Evolutionary conservation across 2,797 vertebrate genomes (phyloP).

Genomic region (Trachurus trachurus): DNA sequence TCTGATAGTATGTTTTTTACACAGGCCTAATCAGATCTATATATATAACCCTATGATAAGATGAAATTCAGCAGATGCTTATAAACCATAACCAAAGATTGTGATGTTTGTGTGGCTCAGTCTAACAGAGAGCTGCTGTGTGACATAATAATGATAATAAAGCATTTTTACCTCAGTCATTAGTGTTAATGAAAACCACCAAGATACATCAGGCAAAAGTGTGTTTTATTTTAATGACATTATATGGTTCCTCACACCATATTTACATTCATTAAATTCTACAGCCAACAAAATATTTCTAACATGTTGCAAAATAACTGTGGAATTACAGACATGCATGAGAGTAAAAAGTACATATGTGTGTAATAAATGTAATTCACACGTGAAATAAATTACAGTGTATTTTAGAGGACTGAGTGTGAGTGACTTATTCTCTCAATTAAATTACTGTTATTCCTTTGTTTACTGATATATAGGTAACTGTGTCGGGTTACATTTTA

Average conservation of each 20-base stretch:
- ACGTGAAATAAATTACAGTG: conserved; percentile 17
- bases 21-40: neutral
- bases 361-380: conserved; percentile 1
- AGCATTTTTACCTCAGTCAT: conserved; percentile 2
- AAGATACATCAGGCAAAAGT: conserved; percentile 17
- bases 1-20: neutral
- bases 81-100: neutral
- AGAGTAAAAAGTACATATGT: conserved; percentile 7
- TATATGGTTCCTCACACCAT: conserved; percentile 17
- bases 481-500: neutral
- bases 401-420: neutral
- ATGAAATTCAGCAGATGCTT: neutral
- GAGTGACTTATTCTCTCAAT: too few species aligned
- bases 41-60: neutral
- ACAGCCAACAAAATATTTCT: conserved; percentile 8
- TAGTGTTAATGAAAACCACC: conserved; percentile 28
- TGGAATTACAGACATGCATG: conserved; percentile 8
- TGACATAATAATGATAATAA: conserved; percentile 3
- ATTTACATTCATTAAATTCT: conserved; percentile 26
- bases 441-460: neutral
- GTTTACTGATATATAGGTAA: neutral
- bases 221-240: conserved; percentile 52
- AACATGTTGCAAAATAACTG: conserved; percentile 1
- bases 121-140: neutral
- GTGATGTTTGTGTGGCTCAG: neutral